A percentile compares a stretch with the other conserved stretches of the same genome.
Conservation (phyloP, 2,113 vertebrate genomes). For the Calyptommatus sinebrachiatus region DNA sequence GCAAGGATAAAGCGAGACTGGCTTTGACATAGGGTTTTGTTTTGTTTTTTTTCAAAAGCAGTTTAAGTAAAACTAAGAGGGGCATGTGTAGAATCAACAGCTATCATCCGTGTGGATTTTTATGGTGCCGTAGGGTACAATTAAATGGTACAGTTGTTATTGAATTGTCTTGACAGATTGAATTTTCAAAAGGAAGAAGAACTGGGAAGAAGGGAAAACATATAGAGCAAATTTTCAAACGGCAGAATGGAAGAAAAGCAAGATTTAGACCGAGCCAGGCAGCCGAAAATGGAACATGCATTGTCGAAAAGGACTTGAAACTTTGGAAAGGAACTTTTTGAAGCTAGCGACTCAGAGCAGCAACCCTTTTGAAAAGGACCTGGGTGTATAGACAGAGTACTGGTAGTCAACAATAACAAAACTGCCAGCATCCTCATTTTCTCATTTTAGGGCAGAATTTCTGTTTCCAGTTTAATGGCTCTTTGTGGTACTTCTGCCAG, state of each 20-base stretch:
- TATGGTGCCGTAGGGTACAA: slow-evolving; percentile 41
- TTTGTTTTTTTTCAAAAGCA: slow-evolving; percentile 29
- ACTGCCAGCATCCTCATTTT: no score
- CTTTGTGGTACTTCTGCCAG: no score
- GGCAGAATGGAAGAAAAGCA: neutral
- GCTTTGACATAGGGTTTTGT: slow-evolving; percentile 5
- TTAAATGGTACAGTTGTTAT: slow-evolving; percentile 46
- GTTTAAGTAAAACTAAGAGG: slow-evolving; percentile 13
- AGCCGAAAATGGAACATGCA: neutral
- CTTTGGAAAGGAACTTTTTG: neutral
- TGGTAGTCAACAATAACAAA: no score
- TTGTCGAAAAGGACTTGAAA: neutral
- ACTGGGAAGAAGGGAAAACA: slow-evolving; percentile 2
- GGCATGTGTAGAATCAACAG: neutral
- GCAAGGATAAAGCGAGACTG: neutral
- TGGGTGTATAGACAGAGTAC: neutral
- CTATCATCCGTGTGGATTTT: slow-evolving; percentile 34
- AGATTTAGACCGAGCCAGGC: neutral
- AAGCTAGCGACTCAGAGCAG: neutral
- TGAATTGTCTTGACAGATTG: slow-evolving; percentile 56
- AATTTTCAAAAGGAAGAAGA: slow-evolving; percentile 32
- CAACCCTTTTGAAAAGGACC: neutral
- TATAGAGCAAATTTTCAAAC: neutral
- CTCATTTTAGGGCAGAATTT: no score
- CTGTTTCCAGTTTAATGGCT: no score